phyloP scores from a whole-genome alignment of 2,113 vertebrate species.

The Cyprinodon variegatus region DNA sequence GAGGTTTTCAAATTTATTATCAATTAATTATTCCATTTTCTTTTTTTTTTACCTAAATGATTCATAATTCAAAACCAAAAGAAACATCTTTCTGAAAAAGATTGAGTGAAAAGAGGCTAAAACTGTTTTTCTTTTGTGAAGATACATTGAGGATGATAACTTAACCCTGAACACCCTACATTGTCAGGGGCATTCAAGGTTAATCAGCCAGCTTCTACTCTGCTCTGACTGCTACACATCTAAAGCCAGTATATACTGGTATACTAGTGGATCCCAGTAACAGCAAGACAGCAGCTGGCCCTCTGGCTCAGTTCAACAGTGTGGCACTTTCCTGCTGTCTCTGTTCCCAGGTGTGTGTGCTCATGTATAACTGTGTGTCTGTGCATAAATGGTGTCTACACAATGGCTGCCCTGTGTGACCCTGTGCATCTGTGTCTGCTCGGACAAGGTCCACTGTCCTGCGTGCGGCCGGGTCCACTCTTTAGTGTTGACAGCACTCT shows the following conservation, averaged over 20 bases:
- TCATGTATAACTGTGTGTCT: conserved; percentile 18
- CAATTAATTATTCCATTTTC: too few relatives aligned
- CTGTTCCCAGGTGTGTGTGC: conserved; percentile 60
- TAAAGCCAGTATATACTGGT: conserved; percentile 29
- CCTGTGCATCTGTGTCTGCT: conserved; percentile 72
- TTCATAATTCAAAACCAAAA: neutral
- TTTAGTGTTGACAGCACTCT: conserved; percentile 59
- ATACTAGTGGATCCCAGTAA: conserved; percentile 33
- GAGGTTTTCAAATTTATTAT: too few relatives aligned
- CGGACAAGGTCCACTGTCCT: conserved; percentile 70
- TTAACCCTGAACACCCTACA: neutral
- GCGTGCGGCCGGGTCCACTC: conserved; percentile 42
- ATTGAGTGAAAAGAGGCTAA: neutral
- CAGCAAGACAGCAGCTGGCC: conserved; percentile 65
- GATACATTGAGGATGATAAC: neutral
- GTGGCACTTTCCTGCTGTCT: conserved; percentile 60
- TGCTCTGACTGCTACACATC: conserved; percentile 22
- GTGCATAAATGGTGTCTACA: conserved; percentile 39
- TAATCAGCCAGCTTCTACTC: conserved; percentile 19
- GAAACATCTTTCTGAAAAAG: neutral
- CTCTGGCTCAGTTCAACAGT: conserved; percentile 53
- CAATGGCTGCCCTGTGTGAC: conserved; percentile 72
- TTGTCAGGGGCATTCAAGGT: neutral
- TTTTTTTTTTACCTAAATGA: neutral
- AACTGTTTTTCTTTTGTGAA: neutral